phyloP scores from a whole-genome alignment of 1,140 invertebrate species.

The Drosophila micromelanica region DNA sequence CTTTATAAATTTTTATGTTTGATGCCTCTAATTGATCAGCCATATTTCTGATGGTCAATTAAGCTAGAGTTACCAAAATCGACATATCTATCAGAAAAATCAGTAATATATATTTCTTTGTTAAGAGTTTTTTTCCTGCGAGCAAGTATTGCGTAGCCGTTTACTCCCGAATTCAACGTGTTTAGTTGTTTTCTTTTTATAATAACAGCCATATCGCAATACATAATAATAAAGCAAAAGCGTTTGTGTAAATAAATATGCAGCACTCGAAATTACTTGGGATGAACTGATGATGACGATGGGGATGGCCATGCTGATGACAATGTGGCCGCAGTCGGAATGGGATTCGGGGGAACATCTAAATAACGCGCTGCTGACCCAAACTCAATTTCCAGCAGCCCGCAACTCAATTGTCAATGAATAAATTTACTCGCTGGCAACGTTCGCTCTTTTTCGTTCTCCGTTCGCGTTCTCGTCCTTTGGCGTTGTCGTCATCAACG shows the following conservation, averaged over 20 bases:
- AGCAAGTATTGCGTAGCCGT: too few relatives aligned
- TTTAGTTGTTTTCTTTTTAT: constrained; percentile 23
- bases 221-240: constrained; percentile 78
- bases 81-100: too few relatives aligned
- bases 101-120: too few relatives aligned
- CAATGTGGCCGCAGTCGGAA: constrained; percentile 18
- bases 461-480: neutral
- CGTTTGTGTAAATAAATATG: constrained; percentile 81
- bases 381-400: constrained; percentile 77
- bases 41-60: too few relatives aligned
- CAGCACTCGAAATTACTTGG: constrained; percentile 75
- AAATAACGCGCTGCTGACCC: constrained; percentile 57
- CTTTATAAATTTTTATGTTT: too few relatives aligned
- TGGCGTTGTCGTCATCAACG: constrained; percentile 19
- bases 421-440: constrained; percentile 67
- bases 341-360: constrained; percentile 43
- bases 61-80: too few relatives aligned
- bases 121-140: too few relatives aligned
- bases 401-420: constrained; percentile 83
- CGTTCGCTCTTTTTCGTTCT: neutral
- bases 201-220: constrained; percentile 70
- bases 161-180: too few relatives aligned
- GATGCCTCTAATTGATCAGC: too few relatives aligned
- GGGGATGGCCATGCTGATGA: constrained; percentile 27
- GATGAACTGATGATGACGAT: constrained; percentile 62